phyloP scores from a whole-genome alignment of 2,113 vertebrate genomes.

The Rhineura floridana region DNA sequence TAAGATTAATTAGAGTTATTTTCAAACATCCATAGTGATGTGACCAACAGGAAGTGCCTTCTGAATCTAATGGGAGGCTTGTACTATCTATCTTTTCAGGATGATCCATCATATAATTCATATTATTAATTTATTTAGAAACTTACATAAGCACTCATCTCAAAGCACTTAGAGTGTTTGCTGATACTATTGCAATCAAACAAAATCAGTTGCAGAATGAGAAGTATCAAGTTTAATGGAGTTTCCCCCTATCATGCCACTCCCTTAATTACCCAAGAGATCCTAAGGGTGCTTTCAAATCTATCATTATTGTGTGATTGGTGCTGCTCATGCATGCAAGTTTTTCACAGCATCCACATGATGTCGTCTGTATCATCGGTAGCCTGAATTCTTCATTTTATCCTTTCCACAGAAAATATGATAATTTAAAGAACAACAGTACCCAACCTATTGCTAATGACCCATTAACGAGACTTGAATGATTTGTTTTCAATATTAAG shows the following conservation, averaged over 20 bases:
- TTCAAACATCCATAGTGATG: constrained; percentile 30
- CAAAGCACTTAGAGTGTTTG: background rate
- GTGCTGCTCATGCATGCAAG: no score
- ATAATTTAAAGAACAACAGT: no score
- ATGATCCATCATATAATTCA: background rate
- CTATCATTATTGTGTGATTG: no score
- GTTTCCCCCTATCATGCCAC: background rate
- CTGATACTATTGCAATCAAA: background rate
- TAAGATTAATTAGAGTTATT: constrained; percentile 53
- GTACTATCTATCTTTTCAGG: constrained; percentile 4
- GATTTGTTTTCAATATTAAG: no score
- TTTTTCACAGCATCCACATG: no score
- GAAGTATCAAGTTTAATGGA: constrained; percentile 2
- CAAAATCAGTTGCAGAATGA: background rate
- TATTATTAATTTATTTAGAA: constrained; percentile 25
- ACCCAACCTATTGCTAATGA: no score
- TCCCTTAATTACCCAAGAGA: background rate
- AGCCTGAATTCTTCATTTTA: no score
- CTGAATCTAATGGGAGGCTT: constrained; percentile 44
- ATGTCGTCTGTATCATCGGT: no score
- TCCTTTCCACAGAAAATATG: no score
- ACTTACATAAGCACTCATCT: background rate
- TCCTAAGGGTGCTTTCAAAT: no score
- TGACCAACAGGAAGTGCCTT: constrained; percentile 15
- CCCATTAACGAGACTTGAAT: no score